A percentile compares a stretch with the other conserved stretches of the same genome.
These are phyloP conservation scores for Plagodis dolabraria DNA, from an alignment of 2,888 invertebrate genomes.

Conservation along the genomic window DNA sequence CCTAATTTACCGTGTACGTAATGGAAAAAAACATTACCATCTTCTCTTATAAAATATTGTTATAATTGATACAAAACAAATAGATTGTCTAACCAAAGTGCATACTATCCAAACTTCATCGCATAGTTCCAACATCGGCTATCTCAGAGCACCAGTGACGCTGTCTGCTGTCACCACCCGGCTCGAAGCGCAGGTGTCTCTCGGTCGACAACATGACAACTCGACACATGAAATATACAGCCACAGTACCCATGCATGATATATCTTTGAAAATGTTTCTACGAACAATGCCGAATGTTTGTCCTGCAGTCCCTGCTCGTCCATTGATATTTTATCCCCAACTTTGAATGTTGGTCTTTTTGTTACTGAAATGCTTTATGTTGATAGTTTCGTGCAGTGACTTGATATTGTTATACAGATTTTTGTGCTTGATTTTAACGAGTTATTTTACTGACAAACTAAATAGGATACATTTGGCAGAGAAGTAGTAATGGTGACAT, in stretches of 20 bases:
- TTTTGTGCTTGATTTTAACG: too few relatives aligned
- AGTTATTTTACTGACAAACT: too few relatives aligned
- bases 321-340: slow-evolving; percentile 40
- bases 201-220: slow-evolving; percentile 36
- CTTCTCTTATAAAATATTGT: too few relatives aligned
- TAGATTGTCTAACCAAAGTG: too few relatives aligned
- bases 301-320: slow-evolving; percentile 35
- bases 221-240: slow-evolving; percentile 68
- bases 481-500: too few relatives aligned
- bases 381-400: neutral
- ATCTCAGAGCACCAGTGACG: slow-evolving; percentile 21
- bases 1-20: too few relatives aligned
- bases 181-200: slow-evolving; percentile 60
- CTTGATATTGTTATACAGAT: too few relatives aligned
- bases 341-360: slow-evolving; percentile 42
- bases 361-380: slow-evolving; percentile 9
- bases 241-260: slow-evolving; percentile 64
- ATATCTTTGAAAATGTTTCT: slow-evolving; percentile 60
- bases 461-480: too few relatives aligned
- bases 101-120: neutral
- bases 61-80: too few relatives aligned
- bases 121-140: slow-evolving; percentile 1
- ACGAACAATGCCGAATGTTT: slow-evolving; percentile 51
- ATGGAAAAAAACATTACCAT: too few relatives aligned
- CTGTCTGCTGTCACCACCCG: slow-evolving; percentile 32